Evolutionary conservation across 2,797 vertebrate species (phyloP).

Genomic region (Sylvia borin): DNA sequence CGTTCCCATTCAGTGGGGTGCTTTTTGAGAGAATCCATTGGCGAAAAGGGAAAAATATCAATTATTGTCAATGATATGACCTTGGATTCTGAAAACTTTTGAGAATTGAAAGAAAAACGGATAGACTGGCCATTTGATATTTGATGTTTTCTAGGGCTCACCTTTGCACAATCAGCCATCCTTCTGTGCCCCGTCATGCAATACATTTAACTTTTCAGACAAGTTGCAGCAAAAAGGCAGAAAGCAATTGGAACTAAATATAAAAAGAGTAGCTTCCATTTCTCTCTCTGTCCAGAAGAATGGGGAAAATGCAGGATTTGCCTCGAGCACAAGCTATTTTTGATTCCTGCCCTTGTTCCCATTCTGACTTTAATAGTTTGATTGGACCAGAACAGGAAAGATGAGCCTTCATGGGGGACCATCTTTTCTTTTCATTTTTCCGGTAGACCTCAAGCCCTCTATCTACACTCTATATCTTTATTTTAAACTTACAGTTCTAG

Average conservation of each 20-base stretch:
- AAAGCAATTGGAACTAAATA: not conserved
- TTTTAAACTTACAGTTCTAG: not conserved
- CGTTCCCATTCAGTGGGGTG: not conserved
- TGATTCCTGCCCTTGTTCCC: not conserved
- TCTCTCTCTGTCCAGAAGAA: not conserved
- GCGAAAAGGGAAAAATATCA: not conserved
- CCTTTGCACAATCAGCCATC: not conserved
- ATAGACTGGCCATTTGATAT: not conserved
- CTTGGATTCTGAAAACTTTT: not conserved
- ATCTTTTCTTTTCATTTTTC: constrained; percentile 9
- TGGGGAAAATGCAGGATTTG: not conserved
- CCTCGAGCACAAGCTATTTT: not conserved
- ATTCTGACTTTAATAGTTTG: not conserved
- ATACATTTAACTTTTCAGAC: not conserved
- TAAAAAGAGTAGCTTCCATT: not conserved
- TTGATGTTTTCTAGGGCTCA: not conserved
- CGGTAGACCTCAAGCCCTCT: not conserved
- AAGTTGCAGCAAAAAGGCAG: constrained; percentile 3
- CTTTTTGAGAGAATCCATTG: not conserved
- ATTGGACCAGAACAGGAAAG: not conserved
- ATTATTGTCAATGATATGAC: not conserved
- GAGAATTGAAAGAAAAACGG: not conserved
- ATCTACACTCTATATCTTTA: not conserved
- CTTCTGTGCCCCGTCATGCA: not conserved
- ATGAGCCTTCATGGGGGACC: not conserved